phyloP scores from a whole-genome alignment of 1,140 invertebrate species.

The Hermetia illucens region DNA sequence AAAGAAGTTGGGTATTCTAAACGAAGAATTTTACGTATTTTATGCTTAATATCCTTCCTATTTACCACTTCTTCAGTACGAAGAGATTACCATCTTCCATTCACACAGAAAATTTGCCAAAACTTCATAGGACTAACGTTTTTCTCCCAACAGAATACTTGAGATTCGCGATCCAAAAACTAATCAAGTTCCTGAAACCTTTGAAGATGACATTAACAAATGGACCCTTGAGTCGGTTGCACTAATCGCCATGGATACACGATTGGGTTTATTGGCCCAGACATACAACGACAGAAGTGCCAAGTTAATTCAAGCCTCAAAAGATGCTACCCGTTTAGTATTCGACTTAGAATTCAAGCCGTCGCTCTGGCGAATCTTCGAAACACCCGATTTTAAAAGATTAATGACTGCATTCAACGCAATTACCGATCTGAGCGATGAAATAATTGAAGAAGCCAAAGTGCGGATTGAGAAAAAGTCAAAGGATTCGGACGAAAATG shows the following conservation, averaged over 20 bases:
- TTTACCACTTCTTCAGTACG: background rate
- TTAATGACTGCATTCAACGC: conserved; percentile 35
- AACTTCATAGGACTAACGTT: conserved; percentile 1
- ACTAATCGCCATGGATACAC: conserved; percentile 46
- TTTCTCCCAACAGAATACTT: conserved; percentile 32
- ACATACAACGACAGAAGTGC: too few species aligned
- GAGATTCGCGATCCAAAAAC: conserved; percentile 31
- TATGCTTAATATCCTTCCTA: background rate
- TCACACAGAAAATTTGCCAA: background rate
- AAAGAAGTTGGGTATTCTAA: too few species aligned
- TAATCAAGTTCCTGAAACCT: conserved; percentile 37
- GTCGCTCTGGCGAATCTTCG: conserved; percentile 43
- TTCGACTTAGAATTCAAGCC: conserved; percentile 44
- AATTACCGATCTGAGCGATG: conserved; percentile 17
- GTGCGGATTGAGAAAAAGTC: conserved; percentile 19
- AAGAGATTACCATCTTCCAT: background rate
- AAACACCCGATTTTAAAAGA: conserved; percentile 39
- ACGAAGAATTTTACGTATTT: too few species aligned
- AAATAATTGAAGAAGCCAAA: conserved; percentile 19
- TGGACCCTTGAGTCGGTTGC: conserved; percentile 52
- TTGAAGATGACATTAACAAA: conserved; percentile 44
- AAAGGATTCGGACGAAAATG: conserved; percentile 12
- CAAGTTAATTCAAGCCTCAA: conserved; percentile 42
- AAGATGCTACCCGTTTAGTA: conserved; percentile 43
- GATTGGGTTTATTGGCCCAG: too few species aligned